A percentile compares a stretch with the other conserved stretches of the same genome.
These are phyloP conservation scores for Lagodon rhomboides DNA, from an alignment of 2,797 vertebrate species.

Conservation along the genomic window DNA sequence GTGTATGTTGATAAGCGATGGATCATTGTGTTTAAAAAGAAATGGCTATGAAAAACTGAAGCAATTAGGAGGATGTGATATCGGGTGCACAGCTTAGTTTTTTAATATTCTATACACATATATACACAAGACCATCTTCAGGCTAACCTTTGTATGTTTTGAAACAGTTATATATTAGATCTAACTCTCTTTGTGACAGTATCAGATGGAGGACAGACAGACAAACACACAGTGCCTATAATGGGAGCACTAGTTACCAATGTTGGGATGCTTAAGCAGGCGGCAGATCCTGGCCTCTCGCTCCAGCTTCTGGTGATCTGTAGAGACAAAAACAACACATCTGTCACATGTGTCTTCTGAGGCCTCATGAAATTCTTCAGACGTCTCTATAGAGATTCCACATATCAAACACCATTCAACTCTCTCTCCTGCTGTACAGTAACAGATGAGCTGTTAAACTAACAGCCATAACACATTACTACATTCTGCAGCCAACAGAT, in stretches of 20 bases:
- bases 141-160: conserved; percentile 1
- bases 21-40: background rate
- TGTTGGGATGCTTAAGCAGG: conserved; percentile 95
- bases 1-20: background rate
- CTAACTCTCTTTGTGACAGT: background rate
- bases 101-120: background rate
- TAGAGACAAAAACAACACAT: background rate
- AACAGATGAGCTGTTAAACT: conserved; percentile 1
- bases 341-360: conserved; percentile 26
- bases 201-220: background rate
- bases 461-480: conserved; percentile 4
- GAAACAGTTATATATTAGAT: conserved; percentile 11
- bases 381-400: background rate
- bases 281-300: conserved; percentile 97
- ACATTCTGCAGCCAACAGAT: background rate
- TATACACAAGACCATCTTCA: background rate
- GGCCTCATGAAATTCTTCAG: conserved; percentile 8
- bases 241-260: conserved; percentile 84
- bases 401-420: background rate
- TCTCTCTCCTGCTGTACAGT: background rate
- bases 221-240: background rate
- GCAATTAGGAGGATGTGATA: background rate
- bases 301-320: conserved; percentile 81
- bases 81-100: background rate
- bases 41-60: background rate